Evolutionary conservation across 2,888 invertebrate species (phyloP).

Genomic region (Neoscelio sp.): DNA sequence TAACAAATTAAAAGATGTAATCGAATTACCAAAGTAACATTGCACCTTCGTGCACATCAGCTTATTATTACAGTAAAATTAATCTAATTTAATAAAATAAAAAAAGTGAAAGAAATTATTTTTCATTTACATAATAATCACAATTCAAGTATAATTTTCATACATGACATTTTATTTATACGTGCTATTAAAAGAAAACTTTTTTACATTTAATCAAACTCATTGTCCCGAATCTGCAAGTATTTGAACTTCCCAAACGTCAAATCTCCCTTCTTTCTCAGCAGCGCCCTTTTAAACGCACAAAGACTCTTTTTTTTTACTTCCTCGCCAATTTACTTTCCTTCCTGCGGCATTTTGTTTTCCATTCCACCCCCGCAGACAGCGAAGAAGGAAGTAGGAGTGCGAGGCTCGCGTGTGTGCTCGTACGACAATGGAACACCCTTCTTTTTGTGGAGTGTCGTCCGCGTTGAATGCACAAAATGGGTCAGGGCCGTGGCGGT

Average conservation of each 20-base stretch:
- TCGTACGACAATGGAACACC: conserved; percentile 52
- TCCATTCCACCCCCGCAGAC: conserved; percentile 45
- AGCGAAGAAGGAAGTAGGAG: conserved; percentile 47
- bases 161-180: too few relatives aligned
- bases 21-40: too few relatives aligned
- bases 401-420: conserved; percentile 39
- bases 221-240: conserved; percentile 8
- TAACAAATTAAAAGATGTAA: too few relatives aligned
- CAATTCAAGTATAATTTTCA: too few relatives aligned
- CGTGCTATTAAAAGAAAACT: too few relatives aligned
- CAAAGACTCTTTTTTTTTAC: conserved; percentile 32
- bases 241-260: conserved; percentile 13
- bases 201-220: conserved; percentile 12
- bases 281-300: conserved; percentile 21
- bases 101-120: too few relatives aligned
- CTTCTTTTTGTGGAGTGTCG: conserved; percentile 50
- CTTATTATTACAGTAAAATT: too few relatives aligned
- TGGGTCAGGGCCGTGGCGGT: conserved; percentile 63
- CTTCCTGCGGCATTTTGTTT: conserved; percentile 23
- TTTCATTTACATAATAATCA: too few relatives aligned
- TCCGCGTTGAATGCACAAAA: conserved; percentile 53
- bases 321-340: conserved; percentile 28
- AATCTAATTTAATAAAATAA: too few relatives aligned
- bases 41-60: too few relatives aligned
- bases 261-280: neutral